Evolutionary conservation across 2,888 invertebrate genomes (phyloP), one percentile per base, ranked within the genome.

Genomic region (Prosopocoilus inquinatus): DNA sequence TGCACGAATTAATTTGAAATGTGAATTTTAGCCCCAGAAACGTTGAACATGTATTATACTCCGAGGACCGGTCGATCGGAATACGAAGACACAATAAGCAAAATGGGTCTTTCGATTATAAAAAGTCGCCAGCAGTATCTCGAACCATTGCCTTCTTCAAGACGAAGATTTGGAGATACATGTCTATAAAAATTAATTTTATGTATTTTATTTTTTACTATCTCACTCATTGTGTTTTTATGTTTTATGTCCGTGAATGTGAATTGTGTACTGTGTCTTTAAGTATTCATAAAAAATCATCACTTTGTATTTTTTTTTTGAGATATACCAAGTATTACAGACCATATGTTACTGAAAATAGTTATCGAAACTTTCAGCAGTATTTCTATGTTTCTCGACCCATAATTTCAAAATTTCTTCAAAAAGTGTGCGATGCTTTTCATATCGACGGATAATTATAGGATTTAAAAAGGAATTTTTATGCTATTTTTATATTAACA

Each of bases 61-160:
- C 80, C 79, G n/a, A 81, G 74, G 64, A 84, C 84, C 0, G 84
- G 84, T 0, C 75, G 82, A 35, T 80, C 84, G 0, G 87, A 87
- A 65, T 88, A 87, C 61, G 74, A 79, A 77, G 86, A 86, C 59
- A 82, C 80, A 0, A 81, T 83, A 53, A 83, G 83, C 61, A 81
- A 84, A 34, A 70, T 82, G n/a, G 87, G 84, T 0, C 74, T 82
- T 50, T 80, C 81, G 1, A 82, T 83, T 57, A 81, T 83, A 71
- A 80, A 81, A 47, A 82, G 82, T 45, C 82, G 83, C 69, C 85
- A 86, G 67, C 81, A 85, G 60, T 87, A 78, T 64, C 79, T 80
- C 41, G 84, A 86, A 60, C 86, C 86, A 0, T 73, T 84, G 75
- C 83, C 84, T 0, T 84, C 86, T 0, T 82, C 83, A 0, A 77